Conservation (phyloP, 2,113 vertebrate species). For the Syngnathus floridae region DNA sequence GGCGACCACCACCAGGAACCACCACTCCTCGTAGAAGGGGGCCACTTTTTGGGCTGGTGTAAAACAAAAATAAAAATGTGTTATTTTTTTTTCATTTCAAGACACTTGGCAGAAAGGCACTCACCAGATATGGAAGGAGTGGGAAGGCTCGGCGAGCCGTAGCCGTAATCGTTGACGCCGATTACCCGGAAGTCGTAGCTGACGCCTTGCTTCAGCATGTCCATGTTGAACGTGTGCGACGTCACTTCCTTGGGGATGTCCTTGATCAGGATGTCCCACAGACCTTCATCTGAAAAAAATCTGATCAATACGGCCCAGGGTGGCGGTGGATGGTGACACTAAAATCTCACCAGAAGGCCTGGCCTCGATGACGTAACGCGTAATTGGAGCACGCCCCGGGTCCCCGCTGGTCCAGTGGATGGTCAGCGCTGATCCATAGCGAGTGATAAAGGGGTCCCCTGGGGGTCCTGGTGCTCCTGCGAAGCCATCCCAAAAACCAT, state of each 20-base stretch:
- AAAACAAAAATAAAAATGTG: background rate
- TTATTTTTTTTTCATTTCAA: too few relatives aligned
- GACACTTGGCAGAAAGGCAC: slow-evolving; percentile 4
- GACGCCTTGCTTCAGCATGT: slow-evolving; percentile 89
- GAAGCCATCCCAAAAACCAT: background rate
- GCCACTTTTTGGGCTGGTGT: slow-evolving; percentile 85
- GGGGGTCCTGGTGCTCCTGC: slow-evolving; percentile 90
- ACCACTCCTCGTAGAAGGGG: slow-evolving; percentile 96
- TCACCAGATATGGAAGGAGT: slow-evolving; percentile 92
- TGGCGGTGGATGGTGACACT: slow-evolving; percentile 43
- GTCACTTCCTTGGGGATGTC: slow-evolving; percentile 96
- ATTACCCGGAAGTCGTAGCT: slow-evolving; percentile 97
- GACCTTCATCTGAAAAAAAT: slow-evolving; percentile 81
- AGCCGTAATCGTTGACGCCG: slow-evolving; percentile 91
- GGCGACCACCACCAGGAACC: slow-evolving; percentile 94
- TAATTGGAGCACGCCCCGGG: slow-evolving; percentile 87
- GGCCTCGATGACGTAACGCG: slow-evolving; percentile 92
- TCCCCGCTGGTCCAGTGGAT: slow-evolving; percentile 95
- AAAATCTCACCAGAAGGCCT: slow-evolving; percentile 82
- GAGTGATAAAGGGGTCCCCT: slow-evolving; percentile 87
- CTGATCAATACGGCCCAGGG: slow-evolving; percentile 46
- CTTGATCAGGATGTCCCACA: slow-evolving; percentile 97
- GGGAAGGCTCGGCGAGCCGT: slow-evolving; percentile 86
- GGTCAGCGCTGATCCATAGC: slow-evolving; percentile 86
- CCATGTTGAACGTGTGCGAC: slow-evolving; percentile 92